Conservation (phyloP, 1,140 invertebrate genomes). For the Drosophila ficusphila region DNA sequence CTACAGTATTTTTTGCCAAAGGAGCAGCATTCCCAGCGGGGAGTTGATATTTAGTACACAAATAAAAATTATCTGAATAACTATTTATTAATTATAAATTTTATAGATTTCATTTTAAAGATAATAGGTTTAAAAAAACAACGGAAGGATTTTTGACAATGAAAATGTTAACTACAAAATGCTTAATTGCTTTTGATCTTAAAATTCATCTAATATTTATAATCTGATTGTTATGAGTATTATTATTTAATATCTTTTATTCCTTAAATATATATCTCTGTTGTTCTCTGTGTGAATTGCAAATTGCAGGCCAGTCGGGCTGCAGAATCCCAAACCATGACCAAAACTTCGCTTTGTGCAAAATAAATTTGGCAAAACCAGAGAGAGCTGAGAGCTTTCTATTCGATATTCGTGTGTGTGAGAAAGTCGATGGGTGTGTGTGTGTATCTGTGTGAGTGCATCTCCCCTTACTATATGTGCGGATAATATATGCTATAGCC, state of each 20-base stretch:
- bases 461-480: conserved; percentile 50
- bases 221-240: too few relatives aligned
- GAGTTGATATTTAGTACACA: background rate
- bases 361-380: conserved; percentile 66
- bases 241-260: background rate
- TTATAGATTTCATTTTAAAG: too few relatives aligned
- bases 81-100: too few relatives aligned
- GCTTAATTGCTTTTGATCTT: too few relatives aligned
- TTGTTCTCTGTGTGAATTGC: conserved; percentile 41
- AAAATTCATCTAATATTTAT: too few relatives aligned
- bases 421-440: conserved; percentile 1
- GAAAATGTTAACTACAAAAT: too few relatives aligned
- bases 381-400: conserved; percentile 34
- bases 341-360: conserved; percentile 65
- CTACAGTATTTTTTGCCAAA: conserved; percentile 4
- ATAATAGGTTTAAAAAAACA: background rate
- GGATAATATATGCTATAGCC: conserved; percentile 64
- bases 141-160: too few relatives aligned
- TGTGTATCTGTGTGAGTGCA: conserved; percentile 38
- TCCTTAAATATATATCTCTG: too few relatives aligned
- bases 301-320: conserved; percentile 56
- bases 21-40: background rate
- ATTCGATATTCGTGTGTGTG: conserved; percentile 38
- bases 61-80: too few relatives aligned
- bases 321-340: conserved; percentile 12